A percentile compares a stretch with the other conserved stretches of the same genome.
Conservation (phyloP, 2,797 vertebrate species). For the Danio kyathit region DNA sequence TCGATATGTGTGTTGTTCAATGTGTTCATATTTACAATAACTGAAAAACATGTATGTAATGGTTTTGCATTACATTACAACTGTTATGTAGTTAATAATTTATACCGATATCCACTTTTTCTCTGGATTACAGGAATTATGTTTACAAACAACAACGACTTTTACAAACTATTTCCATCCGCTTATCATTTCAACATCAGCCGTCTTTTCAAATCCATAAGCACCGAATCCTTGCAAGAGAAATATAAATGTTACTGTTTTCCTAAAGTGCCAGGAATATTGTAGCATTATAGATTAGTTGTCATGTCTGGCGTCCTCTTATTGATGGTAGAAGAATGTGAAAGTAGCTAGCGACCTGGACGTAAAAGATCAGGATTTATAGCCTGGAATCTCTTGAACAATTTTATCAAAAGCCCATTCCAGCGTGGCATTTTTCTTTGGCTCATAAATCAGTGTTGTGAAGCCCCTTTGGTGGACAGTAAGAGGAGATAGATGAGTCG, state of each 20-base stretch:
- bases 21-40: too few relatives aligned
- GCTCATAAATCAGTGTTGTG: conserved; percentile 96
- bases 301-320: conserved; percentile 89
- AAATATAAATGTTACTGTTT: conserved; percentile 87
- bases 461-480: conserved; percentile 98
- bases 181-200: conserved; percentile 19
- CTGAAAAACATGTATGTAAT: too few relatives aligned
- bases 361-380: conserved; percentile 99
- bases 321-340: conserved; percentile 98
- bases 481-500: conserved; percentile 97
- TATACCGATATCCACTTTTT: too few relatives aligned
- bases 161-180: conserved; percentile 9
- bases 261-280: conserved; percentile 86
- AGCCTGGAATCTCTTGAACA: conserved; percentile 98
- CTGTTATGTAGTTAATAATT: too few relatives aligned
- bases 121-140: too few relatives aligned
- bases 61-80: too few relatives aligned
- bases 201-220: conserved; percentile 39
- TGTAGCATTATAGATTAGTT: conserved; percentile 95
- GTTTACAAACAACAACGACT: background rate
- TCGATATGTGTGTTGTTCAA: too few relatives aligned
- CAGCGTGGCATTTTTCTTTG: conserved; percentile 95
- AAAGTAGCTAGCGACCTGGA: conserved; percentile 94
- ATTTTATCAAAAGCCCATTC: conserved; percentile 99
- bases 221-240: conserved; percentile 68